Evolutionary conservation across 2,113 vertebrate species (phyloP).

Genomic region (Xyrauchen texanus): DNA sequence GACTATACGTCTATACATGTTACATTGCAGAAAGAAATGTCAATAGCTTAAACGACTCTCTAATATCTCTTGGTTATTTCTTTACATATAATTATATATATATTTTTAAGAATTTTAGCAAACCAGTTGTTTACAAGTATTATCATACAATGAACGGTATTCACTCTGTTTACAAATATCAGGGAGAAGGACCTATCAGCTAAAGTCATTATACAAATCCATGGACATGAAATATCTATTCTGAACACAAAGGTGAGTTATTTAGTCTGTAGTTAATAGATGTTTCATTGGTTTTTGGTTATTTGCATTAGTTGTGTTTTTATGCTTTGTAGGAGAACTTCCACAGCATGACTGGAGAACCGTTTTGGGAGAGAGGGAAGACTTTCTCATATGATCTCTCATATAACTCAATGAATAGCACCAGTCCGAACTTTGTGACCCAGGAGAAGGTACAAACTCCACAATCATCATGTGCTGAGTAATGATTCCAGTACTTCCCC

Average conservation of each 20-base stretch:
- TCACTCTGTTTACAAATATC: not conserved
- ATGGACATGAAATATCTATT: conserved; percentile 89
- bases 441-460: conserved; percentile 85
- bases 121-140: not conserved
- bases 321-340: conserved; percentile 71
- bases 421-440: conserved; percentile 80
- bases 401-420: conserved; percentile 88
- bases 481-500: not conserved
- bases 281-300: not conserved
- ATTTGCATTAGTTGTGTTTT: not conserved
- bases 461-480: not conserved
- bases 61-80: not conserved
- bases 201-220: conserved; percentile 91
- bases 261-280: too few species aligned
- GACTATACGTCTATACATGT: not conserved
- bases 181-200: conserved; percentile 86
- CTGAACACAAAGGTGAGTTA: conserved; percentile 86
- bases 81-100: not conserved
- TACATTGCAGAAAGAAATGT: not conserved
- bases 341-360: conserved; percentile 81
- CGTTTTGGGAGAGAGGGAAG: conserved; percentile 82
- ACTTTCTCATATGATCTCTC: conserved; percentile 96
- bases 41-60: not conserved
- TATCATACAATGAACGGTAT: not conserved
- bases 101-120: not conserved